A percentile compares a stretch with the other conserved stretches of the same genome.
These are phyloP conservation scores for Philopotamus ludificatus DNA, from an alignment of 1,140 invertebrate species.

Conservation along the genomic window DNA sequence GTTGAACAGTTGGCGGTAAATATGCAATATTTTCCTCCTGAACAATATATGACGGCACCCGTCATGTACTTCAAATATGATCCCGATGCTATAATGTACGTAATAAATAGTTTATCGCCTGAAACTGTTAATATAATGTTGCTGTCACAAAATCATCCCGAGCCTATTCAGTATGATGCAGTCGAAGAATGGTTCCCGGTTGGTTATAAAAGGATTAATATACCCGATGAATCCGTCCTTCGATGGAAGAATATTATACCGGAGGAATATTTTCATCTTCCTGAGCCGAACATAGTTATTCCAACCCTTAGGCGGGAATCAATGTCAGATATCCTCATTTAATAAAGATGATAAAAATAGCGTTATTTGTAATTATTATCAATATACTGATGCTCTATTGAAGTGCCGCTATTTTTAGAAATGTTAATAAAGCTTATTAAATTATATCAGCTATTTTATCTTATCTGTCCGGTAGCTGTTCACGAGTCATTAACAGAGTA, in stretches of 20 bases:
- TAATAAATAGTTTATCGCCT: conserved; percentile 67
- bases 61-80: conserved; percentile 78
- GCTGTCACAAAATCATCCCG: conserved; percentile 60
- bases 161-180: conserved; percentile 60
- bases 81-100: conserved; percentile 65
- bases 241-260: conserved; percentile 60
- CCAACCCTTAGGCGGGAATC: conserved; percentile 66
- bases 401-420: conserved; percentile 1
- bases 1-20: conserved; percentile 74
- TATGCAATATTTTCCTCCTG: conserved; percentile 76
- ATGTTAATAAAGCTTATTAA: not conserved
- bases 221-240: conserved; percentile 59
- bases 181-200: conserved; percentile 74
- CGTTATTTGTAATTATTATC: conserved; percentile 86
- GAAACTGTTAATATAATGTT: conserved; percentile 76
- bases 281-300: conserved; percentile 80
- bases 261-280: conserved; percentile 64
- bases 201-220: conserved; percentile 59
- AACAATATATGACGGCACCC: conserved; percentile 75
- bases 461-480: conserved; percentile 13
- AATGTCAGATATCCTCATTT: conserved; percentile 67
- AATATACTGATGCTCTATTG: conserved; percentile 52
- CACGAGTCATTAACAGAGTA: not conserved
- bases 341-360: conserved; percentile 79
- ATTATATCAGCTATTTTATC: conserved; percentile 1